Conservation (phyloP, 1,140 invertebrate species). For the Hesperophylax magnus region DNA sequence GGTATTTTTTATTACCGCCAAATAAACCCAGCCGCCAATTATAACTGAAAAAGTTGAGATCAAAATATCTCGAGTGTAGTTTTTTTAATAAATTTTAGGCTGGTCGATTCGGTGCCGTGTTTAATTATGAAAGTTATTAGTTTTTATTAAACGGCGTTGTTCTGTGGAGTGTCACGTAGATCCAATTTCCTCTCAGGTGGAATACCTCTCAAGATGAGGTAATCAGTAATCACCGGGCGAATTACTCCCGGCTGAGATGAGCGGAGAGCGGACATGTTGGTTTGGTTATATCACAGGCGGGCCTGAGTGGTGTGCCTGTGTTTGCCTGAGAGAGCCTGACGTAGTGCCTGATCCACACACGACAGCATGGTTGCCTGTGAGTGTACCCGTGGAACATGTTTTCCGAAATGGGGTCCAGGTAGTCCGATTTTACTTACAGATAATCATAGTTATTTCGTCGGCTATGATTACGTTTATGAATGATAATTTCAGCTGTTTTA, state of each 20-base stretch:
- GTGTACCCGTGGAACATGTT: neutral
- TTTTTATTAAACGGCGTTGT: slow-evolving; percentile 54
- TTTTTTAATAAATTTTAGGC: neutral
- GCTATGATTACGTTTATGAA: slow-evolving; percentile 64
- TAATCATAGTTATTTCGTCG: slow-evolving; percentile 65
- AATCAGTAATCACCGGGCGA: slow-evolving; percentile 49
- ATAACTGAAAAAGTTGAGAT: neutral
- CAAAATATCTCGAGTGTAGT: neutral
- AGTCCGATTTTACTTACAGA: slow-evolving; percentile 58
- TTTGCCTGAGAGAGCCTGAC: neutral
- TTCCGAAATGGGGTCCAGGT: slow-evolving; percentile 39
- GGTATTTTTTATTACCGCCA: slow-evolving; percentile 21
- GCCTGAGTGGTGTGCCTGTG: neutral
- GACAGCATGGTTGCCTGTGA: neutral
- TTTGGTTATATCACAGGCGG: slow-evolving; percentile 26
- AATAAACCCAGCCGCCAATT: slow-evolving; percentile 26
- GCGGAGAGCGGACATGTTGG: slow-evolving; percentile 33
- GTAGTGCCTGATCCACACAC: neutral
- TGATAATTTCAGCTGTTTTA: slow-evolving; percentile 62
- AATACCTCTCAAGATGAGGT: neutral
- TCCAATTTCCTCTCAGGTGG: slow-evolving; percentile 51
- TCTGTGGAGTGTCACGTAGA: slow-evolving; percentile 51
- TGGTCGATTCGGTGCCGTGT: slow-evolving; percentile 33
- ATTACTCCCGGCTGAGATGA: slow-evolving; percentile 40
- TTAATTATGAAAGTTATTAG: slow-evolving; percentile 52